These are phyloP conservation scores for Acridotheres tristis DNA, from an alignment of 2,797 vertebrate species.

Conservation along the genomic window DNA sequence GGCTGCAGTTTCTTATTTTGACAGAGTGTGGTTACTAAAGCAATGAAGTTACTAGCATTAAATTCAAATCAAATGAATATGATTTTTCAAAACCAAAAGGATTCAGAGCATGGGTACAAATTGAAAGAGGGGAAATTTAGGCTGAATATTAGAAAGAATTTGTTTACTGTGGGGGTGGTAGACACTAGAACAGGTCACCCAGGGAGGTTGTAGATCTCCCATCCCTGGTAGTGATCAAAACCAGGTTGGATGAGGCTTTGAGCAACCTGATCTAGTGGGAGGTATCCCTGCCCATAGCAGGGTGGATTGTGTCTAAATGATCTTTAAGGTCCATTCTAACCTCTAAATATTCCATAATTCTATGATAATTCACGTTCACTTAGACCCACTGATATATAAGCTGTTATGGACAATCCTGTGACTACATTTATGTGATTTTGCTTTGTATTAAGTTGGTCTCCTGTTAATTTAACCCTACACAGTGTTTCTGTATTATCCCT, in stretches of 20 bases:
- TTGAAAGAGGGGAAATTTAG: background rate
- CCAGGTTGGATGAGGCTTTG: background rate
- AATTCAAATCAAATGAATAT: background rate
- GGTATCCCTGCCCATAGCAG: background rate
- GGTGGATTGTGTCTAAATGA: accelerated
- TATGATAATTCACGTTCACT: background rate
- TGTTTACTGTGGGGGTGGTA: background rate
- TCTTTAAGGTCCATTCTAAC: background rate
- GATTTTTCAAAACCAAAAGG: background rate
- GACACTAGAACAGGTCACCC: background rate
- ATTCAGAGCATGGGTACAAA: background rate
- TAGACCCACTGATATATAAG: background rate
- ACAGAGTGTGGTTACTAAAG: background rate
- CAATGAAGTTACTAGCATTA: background rate
- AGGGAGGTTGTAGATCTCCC: background rate
- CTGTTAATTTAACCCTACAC: background rate
- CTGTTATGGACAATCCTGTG: background rate
- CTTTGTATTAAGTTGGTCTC: background rate
- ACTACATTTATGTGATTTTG: background rate
- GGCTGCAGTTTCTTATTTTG: background rate
- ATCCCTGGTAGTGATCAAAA: background rate
- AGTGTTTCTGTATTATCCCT: background rate
- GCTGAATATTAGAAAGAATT: background rate
- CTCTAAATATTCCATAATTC: background rate
- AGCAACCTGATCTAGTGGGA: background rate